phyloP scores from a whole-genome alignment of 2,888 invertebrate genomes.

The Meghimatium bilineatum region DNA sequence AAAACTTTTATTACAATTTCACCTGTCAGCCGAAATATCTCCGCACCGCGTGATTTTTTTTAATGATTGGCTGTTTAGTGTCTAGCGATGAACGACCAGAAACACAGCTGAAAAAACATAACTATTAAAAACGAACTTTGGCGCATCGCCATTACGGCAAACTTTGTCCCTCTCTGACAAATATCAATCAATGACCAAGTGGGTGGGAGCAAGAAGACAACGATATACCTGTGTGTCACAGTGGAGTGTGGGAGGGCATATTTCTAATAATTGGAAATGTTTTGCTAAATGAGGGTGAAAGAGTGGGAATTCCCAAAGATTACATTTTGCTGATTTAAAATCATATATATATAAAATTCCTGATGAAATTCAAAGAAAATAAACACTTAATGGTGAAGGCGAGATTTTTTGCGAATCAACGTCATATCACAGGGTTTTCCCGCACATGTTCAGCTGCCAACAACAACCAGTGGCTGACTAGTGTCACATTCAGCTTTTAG shows the following conservation, averaged over 20 bases:
- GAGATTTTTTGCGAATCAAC: too few relatives aligned
- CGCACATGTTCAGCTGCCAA: too few relatives aligned
- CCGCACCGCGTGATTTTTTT: not conserved
- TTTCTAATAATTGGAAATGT: not conserved
- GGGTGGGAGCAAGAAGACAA: not conserved
- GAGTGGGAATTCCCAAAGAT: not conserved
- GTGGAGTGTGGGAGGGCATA: not conserved
- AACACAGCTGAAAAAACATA: not conserved
- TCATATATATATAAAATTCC: too few relatives aligned
- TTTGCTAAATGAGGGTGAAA: not conserved
- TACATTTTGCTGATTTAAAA: not conserved
- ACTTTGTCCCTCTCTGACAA: conserved; percentile 19
- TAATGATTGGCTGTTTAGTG: too few relatives aligned
- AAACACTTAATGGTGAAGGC: too few relatives aligned
- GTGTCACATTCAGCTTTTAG: too few relatives aligned
- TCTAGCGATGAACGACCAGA: not conserved
- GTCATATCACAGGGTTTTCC: too few relatives aligned
- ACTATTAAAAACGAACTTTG: conserved; percentile 50
- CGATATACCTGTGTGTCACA: conserved; percentile 27
- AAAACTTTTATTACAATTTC: not conserved
- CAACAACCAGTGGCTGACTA: too few relatives aligned
- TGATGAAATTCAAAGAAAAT: too few relatives aligned
- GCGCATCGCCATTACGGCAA: conserved; percentile 55
- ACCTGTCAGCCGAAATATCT: not conserved
- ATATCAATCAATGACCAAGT: conserved; percentile 37